Evolutionary conservation across 1,140 invertebrate genomes (phyloP).

Genomic region (Apis cerana): DNA sequence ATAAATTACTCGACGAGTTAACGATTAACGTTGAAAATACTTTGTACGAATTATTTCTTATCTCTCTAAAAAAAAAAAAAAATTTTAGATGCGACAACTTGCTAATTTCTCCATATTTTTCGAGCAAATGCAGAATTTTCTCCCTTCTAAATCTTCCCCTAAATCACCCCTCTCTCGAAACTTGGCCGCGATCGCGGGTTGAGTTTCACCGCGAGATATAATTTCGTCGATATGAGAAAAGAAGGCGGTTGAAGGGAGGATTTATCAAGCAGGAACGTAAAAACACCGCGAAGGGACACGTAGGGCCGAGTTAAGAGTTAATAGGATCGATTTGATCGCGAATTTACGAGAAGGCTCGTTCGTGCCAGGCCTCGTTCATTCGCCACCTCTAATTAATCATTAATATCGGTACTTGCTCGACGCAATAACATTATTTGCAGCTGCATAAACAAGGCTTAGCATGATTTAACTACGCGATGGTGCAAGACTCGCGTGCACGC

Average conservation of each 20-base stretch:
- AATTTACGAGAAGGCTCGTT: neutral
- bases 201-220: neutral
- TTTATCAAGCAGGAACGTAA: neutral
- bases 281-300: neutral
- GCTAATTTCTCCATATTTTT: too few species aligned
- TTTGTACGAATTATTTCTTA: too few species aligned
- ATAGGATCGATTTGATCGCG: neutral
- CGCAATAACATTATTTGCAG: conserved; percentile 31
- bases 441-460: conserved; percentile 36
- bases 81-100: neutral
- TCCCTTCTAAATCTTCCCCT: neutral
- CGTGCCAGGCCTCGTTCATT: too few species aligned
- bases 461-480: conserved; percentile 21
- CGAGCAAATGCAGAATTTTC: neutral
- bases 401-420: neutral
- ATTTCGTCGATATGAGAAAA: neutral
- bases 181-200: neutral
- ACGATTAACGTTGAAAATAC: too few species aligned
- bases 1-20: too few species aligned
- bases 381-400: conserved; percentile 2
- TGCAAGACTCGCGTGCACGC: neutral
- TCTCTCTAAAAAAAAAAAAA: neutral
- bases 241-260: too few species aligned
- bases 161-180: neutral
- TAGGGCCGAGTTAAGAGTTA: neutral